Evolutionary conservation across 1,140 invertebrate species (phyloP), one percentile per base, ranked within the genome.

Genomic region (Sycobia sp.): DNA sequence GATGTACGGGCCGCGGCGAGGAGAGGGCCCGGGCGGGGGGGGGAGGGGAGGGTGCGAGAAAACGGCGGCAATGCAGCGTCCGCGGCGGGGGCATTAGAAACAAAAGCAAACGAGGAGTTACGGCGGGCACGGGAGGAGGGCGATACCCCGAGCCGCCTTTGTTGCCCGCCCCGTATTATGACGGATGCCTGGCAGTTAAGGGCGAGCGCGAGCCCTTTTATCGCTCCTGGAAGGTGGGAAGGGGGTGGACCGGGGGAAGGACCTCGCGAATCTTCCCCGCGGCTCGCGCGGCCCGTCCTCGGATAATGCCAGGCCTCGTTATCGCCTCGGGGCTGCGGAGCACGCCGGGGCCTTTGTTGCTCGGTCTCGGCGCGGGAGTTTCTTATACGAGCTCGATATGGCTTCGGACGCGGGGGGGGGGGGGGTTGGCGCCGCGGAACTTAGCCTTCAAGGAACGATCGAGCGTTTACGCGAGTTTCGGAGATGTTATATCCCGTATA

Each of bases 101-200:
- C 71, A 8, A 22, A 69, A 67, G 61, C 67, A 78, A 78, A 76
- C 72, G 72, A 78, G 73, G 64, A 76, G 71, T 78, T 76, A 76
- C 72, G 71, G 4, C 0, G 20, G 14, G 34, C 20, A 9, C 10
- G 4, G n/a, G 29, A 44, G n/a, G 23, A 5, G 18, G 51, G 13
- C 8, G 36, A 0, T 18, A 0, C 29, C 11, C 29, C 5, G 3
- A n/a, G 36, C 36, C 7, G 13, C 53, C 16, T 44, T 20, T 43
- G 23, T 32, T 41, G 18, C 27, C 67, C 67, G 54, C 65, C 36
- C 14, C 14, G 64, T 75, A 76, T 75, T 74, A 77, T 77, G 76
- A 77, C 74, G 70, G 68, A 77, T 76, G 72, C 69, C 69, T 69
- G 44, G 61, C 51, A 55, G 53, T 55, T 62, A 38, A 34, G 46